Evolutionary conservation across 92 coral and sea anemone species (phyloP), one percentile per base, ranked within the genome.

Genomic region (Montipora capitata): DNA sequence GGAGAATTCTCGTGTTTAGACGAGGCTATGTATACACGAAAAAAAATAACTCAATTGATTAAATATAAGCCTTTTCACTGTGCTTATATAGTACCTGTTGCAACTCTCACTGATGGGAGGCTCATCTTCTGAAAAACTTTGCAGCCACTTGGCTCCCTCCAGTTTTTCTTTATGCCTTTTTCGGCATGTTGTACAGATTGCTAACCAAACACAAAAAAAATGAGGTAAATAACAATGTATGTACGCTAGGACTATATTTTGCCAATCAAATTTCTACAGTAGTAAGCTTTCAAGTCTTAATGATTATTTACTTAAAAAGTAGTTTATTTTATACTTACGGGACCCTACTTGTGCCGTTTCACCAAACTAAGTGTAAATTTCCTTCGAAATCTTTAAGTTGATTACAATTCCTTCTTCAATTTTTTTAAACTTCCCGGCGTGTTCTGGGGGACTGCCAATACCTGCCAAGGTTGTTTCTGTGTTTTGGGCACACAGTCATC

Each of bases 271-370:
- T 27, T 11, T 41, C 54, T 48, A 15, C 10, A 71, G 52, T 48
- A 58, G 64, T 58, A 7, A 7, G 15, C 40, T 10, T 27, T 13
- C 7, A 71, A 71, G 52, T 48, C 0, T 48, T 48, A 48, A 48
- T 48, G 27, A 0, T 38, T 51, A 51, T 7, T 7, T 51, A 11
- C 57, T 7, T 51, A 58, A 58, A 58, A 8, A 58, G 64, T 58
- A 58, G 64, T 58, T 0, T 9, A 48, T 68, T 68, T 42, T 43
- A n/a, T 52, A 73, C 61, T 73, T 42, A 73, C 78, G 78, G 4
- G 78, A 73, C 27, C 78, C 78, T 7, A 73, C 59, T 73, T 42
- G 78, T 20, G 41, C 78, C 27, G 78, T 73, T 73, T 73, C 62
- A 44, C 78, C 27, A 11, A 41, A 73, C 57, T 43, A 11, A 73